Conservation (phyloP, 2,113 vertebrate genomes). For the Anthoscopus minutus region DNA sequence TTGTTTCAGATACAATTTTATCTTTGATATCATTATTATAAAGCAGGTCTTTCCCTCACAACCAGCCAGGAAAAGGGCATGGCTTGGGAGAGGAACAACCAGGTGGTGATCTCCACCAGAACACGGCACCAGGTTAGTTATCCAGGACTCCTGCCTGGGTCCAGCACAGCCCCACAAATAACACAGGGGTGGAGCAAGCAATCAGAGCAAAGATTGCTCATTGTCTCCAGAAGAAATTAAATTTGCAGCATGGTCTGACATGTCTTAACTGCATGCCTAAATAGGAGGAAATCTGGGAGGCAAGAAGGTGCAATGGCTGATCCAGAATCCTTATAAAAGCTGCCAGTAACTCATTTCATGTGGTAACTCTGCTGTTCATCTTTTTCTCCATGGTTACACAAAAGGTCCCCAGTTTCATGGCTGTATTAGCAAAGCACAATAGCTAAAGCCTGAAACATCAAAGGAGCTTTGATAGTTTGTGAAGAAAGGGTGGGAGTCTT, state of each 20-base stretch:
- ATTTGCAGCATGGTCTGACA: neutral
- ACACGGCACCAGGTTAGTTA: neutral
- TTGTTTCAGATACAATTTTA: neutral
- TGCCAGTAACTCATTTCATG: neutral
- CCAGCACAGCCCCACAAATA: neutral
- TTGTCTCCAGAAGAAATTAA: neutral
- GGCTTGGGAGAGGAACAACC: neutral
- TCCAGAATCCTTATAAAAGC: neutral
- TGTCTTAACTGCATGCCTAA: neutral
- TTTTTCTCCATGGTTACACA: constrained; percentile 24
- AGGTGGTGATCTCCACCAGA: neutral
- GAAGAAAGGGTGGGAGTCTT: constrained; percentile 29
- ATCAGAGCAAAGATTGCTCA: neutral
- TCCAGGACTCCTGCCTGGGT: neutral
- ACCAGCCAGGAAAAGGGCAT: neutral
- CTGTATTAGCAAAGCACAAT: constrained; percentile 17
- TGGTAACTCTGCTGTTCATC: neutral
- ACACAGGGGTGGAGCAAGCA: neutral
- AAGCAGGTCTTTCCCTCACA: neutral
- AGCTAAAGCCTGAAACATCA: constrained; percentile 24
- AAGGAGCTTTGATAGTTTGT: neutral
- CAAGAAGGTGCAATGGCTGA: neutral
- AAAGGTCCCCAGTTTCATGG: neutral
- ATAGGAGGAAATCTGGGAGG: neutral
- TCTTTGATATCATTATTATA: neutral